Percentiles rank a stretch among this genome's conserved stretches.
These are phyloP conservation scores for Delichon dasypus DNA, from an alignment of 2,797 vertebrate species.

Conservation along the genomic window DNA sequence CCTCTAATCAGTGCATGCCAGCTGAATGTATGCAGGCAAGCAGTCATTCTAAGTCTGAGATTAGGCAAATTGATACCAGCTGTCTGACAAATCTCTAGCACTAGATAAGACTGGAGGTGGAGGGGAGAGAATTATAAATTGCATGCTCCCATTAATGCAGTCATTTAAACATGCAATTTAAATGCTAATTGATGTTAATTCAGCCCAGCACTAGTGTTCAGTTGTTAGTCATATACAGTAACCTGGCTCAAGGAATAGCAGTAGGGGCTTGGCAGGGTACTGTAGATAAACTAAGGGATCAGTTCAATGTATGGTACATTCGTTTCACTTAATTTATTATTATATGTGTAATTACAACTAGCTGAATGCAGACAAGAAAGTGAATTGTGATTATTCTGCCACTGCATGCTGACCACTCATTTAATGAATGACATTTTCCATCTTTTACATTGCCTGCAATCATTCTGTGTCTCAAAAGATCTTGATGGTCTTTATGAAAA, in stretches of 20 bases:
- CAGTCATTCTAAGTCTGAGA: constrained; percentile 39
- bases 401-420: neutral
- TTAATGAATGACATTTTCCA: neutral
- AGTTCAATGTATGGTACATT: neutral
- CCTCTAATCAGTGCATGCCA: constrained; percentile 26
- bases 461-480: neutral
- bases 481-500: neutral
- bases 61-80: constrained; percentile 45
- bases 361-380: neutral
- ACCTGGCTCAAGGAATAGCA: neutral
- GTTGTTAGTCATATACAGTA: neutral
- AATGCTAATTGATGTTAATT: constrained; percentile 70
- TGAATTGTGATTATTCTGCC: neutral
- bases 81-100: constrained; percentile 41
- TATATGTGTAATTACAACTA: neutral
- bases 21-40: neutral
- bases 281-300: neutral
- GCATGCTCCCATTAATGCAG: constrained; percentile 20
- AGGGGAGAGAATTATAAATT: constrained; percentile 42
- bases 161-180: constrained; percentile 61
- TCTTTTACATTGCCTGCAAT: neutral
- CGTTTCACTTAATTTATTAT: neutral
- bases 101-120: constrained; percentile 23
- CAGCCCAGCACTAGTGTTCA: neutral
- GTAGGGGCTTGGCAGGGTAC: neutral